Percentiles rank a stretch among this genome's conserved stretches.
Evolutionary conservation across 2,797 vertebrate genomes (phyloP).

Genomic region (Fundulus diaphanus): DNA sequence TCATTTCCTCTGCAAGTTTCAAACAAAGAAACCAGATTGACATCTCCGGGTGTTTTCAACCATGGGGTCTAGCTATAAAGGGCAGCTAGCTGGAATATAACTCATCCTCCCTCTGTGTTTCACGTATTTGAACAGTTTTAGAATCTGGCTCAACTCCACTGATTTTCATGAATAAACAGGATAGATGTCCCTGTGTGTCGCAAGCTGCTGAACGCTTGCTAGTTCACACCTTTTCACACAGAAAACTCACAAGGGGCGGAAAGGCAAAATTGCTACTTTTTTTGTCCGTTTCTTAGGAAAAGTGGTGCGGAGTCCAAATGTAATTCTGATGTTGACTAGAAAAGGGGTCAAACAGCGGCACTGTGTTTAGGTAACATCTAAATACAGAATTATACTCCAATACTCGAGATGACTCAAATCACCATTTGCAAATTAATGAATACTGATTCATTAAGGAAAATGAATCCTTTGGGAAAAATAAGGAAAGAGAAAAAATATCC

Average conservation of each 20-base stretch:
- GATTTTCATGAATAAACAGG: constrained; percentile 79
- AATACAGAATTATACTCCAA: constrained; percentile 13
- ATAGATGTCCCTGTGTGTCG: constrained; percentile 78
- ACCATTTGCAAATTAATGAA: constrained; percentile 68
- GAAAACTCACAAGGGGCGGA: constrained; percentile 33
- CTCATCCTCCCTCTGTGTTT: constrained; percentile 39
- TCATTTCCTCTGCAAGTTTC: constrained; percentile 80
- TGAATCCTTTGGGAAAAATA: constrained; percentile 65
- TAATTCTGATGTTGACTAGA: constrained; percentile 11
- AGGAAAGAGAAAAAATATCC: constrained; percentile 26
- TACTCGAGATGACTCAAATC: constrained; percentile 43
- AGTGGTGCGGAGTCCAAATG: not conserved
- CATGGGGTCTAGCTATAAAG: constrained; percentile 81
- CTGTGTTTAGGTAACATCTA: constrained; percentile 21
- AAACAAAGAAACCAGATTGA: constrained; percentile 49
- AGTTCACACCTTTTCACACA: constrained; percentile 75
- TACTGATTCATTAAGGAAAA: constrained; percentile 64
- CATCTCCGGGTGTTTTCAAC: constrained; percentile 76
- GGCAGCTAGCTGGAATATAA: constrained; percentile 78
- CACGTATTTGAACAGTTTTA: constrained; percentile 68
- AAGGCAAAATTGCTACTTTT: constrained; percentile 22
- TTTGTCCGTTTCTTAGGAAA: constrained; percentile 21
- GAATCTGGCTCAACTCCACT: constrained; percentile 73
- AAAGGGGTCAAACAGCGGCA: constrained; percentile 7
- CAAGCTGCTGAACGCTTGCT: constrained; percentile 73